Percentiles rank a stretch among this genome's conserved stretches.
Conservation (phyloP, 2,888 invertebrate species). For the Zygothrica quintamaculata region DNA sequence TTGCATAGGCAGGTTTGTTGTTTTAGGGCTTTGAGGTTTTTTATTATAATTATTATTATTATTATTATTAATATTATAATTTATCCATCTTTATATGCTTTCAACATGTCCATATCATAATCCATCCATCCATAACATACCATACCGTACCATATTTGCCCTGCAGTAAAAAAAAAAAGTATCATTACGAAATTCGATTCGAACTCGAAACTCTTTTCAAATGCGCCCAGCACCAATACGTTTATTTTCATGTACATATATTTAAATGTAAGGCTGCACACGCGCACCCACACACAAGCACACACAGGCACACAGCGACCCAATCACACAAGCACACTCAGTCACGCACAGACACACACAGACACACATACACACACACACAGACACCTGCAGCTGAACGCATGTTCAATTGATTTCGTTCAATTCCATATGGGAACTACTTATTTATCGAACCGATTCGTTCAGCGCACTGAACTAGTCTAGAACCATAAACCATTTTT, state of each 20-base stretch:
- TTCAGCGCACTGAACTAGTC: too few species aligned
- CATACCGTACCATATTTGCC: slow-evolving; percentile 38
- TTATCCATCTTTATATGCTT: slow-evolving; percentile 29
- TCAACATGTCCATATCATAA: slow-evolving; percentile 21
- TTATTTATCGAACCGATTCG: too few species aligned
- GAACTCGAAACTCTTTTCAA: slow-evolving; percentile 82
- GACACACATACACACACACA: too few species aligned
- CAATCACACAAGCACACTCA: slow-evolving; percentile 17
- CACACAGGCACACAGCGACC: slow-evolving; percentile 16
- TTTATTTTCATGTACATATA: slow-evolving; percentile 30
- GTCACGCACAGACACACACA: slow-evolving; percentile 18
- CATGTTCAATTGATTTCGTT: too few species aligned
- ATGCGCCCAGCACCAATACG: slow-evolving; percentile 62
- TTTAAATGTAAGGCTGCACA: slow-evolving; percentile 39
- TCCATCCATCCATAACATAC: slow-evolving; percentile 25
- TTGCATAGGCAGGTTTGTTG: slow-evolving; percentile 37
- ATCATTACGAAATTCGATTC: slow-evolving; percentile 9
- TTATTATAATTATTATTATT: slow-evolving; percentile 22
- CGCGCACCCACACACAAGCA: slow-evolving; percentile 18
- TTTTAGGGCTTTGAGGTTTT: slow-evolving; percentile 9
- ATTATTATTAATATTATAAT: slow-evolving; percentile 28
- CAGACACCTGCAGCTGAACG: too few species aligned
- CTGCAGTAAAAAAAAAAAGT: slow-evolving; percentile 48
- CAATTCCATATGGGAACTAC: too few species aligned
- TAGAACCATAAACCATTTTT: too few species aligned